Evolutionary conservation across 1,140 invertebrate species (phyloP), one percentile per base, ranked within the genome.

Genomic region (Orchestia grillus): DNA sequence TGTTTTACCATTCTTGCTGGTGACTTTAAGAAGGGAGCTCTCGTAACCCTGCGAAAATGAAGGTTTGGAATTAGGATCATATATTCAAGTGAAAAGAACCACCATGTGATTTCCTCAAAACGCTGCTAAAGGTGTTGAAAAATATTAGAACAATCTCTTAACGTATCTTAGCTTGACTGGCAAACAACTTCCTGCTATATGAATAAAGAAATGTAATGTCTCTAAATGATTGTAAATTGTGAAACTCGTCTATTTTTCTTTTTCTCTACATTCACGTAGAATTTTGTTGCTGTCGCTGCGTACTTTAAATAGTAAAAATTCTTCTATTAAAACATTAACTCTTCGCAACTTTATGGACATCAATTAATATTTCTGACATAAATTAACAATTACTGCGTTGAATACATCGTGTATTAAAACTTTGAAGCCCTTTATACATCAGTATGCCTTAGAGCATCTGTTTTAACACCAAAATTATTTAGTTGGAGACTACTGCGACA

Each of bases 1-100:
- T 97, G 99, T 99, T 98, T 99, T 99, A 97, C 99, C 99, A 98
- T 99, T 99, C 98, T 99, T 99, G 98, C 99, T 99, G 96, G 99
- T 99, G 97, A 99, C 99, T 98, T 99, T 99, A 97, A 99, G 98
- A 97, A 99, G 98, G 96, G 99, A 99, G 97, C 99, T 99, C 98
- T 99, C 99, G 97, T 99, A 99, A 96, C 99, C 99, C 99, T 99
- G 98, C 53, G 98, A 98, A 97, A 97, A 97, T 97, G 97, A 97
- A 97, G 97, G 97, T 91, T 57, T 42, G 4, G 4, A 4, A 90
- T 90, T 90, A 90, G 16, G 42, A 90, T 43, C 15, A 6, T 53
- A 53, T 19, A 53, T 8, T 53, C 47, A 53, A 53, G 47, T 19
- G 19, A 53, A 53, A 53, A 53, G 47, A 6, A 8, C 6, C 6